A percentile compares a stretch with the other conserved stretches of the same genome.
These are phyloP conservation scores for Embidobia sp. DNA, from an alignment of 2,888 invertebrate species.

Conservation along the genomic window DNA sequence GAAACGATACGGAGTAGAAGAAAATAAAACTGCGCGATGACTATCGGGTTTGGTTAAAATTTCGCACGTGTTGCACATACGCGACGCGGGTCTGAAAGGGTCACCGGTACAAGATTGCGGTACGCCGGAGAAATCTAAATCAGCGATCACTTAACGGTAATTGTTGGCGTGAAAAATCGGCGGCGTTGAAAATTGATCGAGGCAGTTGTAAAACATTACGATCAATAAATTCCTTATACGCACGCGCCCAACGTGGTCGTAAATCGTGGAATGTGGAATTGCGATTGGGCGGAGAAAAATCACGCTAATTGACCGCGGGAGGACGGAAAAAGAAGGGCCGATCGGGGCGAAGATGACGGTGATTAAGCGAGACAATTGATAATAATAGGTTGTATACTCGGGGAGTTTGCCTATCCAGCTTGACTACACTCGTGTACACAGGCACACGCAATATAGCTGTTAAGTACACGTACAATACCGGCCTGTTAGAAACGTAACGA, in stretches of 20 bases:
- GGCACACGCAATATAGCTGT: slow-evolving; percentile 43
- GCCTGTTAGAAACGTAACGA: slow-evolving; percentile 54
- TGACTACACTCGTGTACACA: slow-evolving; percentile 25
- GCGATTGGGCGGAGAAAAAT: slow-evolving; percentile 6
- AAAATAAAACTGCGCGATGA: too few species aligned
- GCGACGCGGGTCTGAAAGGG: too few species aligned
- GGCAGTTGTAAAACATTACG: slow-evolving; percentile 10
- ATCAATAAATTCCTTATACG: slow-evolving; percentile 18
- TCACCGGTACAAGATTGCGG: too few species aligned
- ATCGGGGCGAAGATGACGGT: slow-evolving; percentile 9
- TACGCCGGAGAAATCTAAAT: too few species aligned
- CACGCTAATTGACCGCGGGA: slow-evolving; percentile 9
- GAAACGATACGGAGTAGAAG: too few species aligned
- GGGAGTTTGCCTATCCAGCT: slow-evolving; percentile 28
- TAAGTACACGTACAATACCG: slow-evolving; percentile 48
- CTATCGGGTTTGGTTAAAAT: too few species aligned
- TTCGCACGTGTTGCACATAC: too few species aligned
- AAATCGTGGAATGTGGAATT: slow-evolving; percentile 20
- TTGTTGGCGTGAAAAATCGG: slow-evolving; percentile 5
- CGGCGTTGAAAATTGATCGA: slow-evolving; percentile 2
- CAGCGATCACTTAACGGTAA: too few species aligned
- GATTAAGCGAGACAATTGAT: slow-evolving; percentile 48
- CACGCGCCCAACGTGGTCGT: neutral
- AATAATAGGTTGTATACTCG: slow-evolving; percentile 36
- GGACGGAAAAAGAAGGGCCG: neutral